A percentile compares a stretch with the other conserved stretches of the same genome.
Evolutionary conservation across 1,140 invertebrate genomes (phyloP).

Genomic region (Drosophila tropicalis): DNA sequence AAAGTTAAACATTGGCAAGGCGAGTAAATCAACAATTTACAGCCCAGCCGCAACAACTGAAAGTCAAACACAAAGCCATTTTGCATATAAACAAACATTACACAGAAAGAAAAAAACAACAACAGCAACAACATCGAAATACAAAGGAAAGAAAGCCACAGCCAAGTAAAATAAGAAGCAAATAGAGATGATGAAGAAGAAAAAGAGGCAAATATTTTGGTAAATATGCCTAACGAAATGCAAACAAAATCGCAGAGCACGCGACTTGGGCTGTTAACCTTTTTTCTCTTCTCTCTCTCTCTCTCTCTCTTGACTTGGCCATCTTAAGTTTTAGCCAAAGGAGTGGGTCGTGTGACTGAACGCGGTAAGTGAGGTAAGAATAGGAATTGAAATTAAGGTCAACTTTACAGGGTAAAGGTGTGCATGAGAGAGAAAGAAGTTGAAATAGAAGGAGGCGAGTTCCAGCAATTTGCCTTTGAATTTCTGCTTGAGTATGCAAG

Average conservation of each 20-base stretch:
- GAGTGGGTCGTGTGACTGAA: constrained; percentile 9
- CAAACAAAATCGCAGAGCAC: constrained; percentile 72
- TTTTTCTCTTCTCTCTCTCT: constrained; percentile 39
- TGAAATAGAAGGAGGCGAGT: neutral
- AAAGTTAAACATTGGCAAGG: constrained; percentile 51
- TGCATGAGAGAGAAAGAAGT: neutral
- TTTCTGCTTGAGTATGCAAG: constrained; percentile 53
- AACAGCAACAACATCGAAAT: constrained; percentile 26
- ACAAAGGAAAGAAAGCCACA: constrained; percentile 25
- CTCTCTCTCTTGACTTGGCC: constrained; percentile 1
- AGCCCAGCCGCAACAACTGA: constrained; percentile 20
- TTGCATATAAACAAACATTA: constrained; percentile 63
- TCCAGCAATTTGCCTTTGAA: constrained; percentile 51
- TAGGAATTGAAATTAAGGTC: constrained; percentile 44
- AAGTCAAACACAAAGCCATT: constrained; percentile 78
- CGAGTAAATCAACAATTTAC: constrained; percentile 65
- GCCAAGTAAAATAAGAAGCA: constrained; percentile 28
- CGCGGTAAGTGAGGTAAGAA: neutral
- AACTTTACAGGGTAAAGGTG: constrained; percentile 37
- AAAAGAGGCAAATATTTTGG: constrained; percentile 30
- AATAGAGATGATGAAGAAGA: neutral
- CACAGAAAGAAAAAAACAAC: constrained; percentile 6
- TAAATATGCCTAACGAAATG: constrained; percentile 81
- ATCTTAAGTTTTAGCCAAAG: constrained; percentile 15
- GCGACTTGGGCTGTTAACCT: constrained; percentile 69